Conservation (phyloP, 2,888 invertebrate genomes). For the Drosophila diplacantha region DNA sequence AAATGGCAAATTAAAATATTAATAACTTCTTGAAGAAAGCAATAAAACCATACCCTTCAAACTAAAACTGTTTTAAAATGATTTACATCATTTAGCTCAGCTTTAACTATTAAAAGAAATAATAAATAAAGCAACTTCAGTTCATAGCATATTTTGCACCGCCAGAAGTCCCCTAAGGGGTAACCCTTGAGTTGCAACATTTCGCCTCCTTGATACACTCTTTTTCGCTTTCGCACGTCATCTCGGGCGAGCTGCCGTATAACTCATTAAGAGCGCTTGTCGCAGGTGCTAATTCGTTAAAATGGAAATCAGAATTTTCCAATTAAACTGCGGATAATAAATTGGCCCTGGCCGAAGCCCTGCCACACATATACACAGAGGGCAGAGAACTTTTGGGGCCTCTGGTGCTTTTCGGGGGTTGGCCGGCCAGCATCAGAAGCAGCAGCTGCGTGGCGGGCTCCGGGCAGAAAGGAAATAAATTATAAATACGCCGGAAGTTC, state of each 20-base stretch:
- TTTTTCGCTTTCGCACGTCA: constrained; percentile 36
- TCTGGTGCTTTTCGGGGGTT: constrained; percentile 34
- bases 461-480: constrained; percentile 67
- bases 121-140: not conserved
- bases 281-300: constrained; percentile 73
- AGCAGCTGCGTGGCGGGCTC: constrained; percentile 15
- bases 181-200: not conserved
- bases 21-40: not conserved
- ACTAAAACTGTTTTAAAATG: not conserved
- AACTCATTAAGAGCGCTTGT: constrained; percentile 69
- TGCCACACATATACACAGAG: constrained; percentile 9
- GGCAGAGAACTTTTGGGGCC: constrained; percentile 6
- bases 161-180: not conserved
- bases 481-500: constrained; percentile 74
- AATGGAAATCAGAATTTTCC: constrained; percentile 73
- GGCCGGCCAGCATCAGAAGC: constrained; percentile 55
- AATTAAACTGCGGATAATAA: constrained; percentile 72
- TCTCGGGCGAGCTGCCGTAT: constrained; percentile 60
- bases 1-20: not conserved
- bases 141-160: constrained; percentile 11
- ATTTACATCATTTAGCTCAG: too few relatives aligned
- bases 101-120: not conserved
- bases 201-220: constrained; percentile 1
- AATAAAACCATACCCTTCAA: not conserved
- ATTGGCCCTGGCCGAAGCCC: constrained; percentile 53